A percentile compares a stretch with the other conserved stretches of the same genome.
phyloP scores from a whole-genome alignment of 2,797 vertebrate species.

The Antennarius maculatus region DNA sequence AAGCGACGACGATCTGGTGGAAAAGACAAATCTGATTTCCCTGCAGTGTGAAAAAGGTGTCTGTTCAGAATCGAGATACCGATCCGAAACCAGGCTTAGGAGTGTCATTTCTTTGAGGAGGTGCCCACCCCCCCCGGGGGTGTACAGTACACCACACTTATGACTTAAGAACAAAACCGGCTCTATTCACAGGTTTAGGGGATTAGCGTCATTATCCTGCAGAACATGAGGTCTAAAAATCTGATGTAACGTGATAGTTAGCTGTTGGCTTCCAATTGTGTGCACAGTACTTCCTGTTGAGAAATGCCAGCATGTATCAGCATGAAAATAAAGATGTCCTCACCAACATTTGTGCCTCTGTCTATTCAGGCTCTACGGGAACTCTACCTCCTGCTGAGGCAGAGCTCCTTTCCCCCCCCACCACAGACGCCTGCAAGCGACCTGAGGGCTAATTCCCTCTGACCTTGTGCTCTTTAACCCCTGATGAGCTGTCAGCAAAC shows the following conservation, averaged over 20 bases:
- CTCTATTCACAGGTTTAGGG: too few relatives aligned
- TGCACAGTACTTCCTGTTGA: constrained; percentile 28
- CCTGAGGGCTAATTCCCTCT: constrained; percentile 45
- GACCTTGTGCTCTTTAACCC: constrained; percentile 62
- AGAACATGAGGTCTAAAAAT: neutral
- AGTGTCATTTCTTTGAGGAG: constrained; percentile 16
- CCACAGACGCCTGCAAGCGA: constrained; percentile 28
- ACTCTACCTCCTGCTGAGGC: neutral
- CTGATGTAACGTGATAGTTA: neutral
- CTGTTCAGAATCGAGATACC: too few relatives aligned
- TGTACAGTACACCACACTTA: constrained; percentile 10
- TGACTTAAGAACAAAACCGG: too few relatives aligned
- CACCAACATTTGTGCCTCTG: neutral
- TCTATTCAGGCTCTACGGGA: neutral
- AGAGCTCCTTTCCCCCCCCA: constrained; percentile 11
- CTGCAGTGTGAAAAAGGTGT: too few relatives aligned
- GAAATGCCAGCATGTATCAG: constrained; percentile 7
- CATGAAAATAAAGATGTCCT: neutral
- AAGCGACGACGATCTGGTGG: too few relatives aligned
- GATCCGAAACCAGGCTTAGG: neutral
- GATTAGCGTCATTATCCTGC: neutral
- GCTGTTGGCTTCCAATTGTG: constrained; percentile 22
- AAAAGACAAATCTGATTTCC: too few relatives aligned
- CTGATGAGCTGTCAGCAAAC: constrained; percentile 60
- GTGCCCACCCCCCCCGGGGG: constrained; percentile 15